A percentile compares a stretch with the other conserved stretches of the same genome.
These are phyloP conservation scores for Oncopodura yosiiana DNA, from an alignment of 1,140 invertebrate genomes.

Conservation along the genomic window DNA sequence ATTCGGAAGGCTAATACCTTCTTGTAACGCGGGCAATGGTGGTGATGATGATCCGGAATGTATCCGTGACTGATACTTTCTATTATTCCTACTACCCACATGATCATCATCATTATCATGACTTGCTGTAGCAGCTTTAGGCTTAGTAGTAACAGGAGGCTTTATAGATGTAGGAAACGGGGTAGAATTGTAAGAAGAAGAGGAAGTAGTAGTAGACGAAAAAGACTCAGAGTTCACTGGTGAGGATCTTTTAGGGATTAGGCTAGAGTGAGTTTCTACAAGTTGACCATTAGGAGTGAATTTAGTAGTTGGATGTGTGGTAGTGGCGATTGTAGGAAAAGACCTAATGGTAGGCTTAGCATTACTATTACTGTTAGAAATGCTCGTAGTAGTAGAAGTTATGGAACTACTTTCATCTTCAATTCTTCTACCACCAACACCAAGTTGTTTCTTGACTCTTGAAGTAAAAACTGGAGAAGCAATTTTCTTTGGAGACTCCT, in stretches of 20 bases:
- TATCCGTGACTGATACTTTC: not conserved
- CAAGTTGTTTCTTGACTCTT: too few species aligned
- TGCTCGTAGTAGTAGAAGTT: too few species aligned
- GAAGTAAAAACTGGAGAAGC: too few species aligned
- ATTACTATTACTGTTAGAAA: too few species aligned
- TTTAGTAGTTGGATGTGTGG: slow-evolving; percentile 15
- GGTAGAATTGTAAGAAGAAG: not conserved
- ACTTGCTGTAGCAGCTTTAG: not conserved
- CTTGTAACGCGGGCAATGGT: not conserved
- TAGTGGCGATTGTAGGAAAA: not conserved
- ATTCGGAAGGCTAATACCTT: not conserved
- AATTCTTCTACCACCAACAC: too few species aligned
- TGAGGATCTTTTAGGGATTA: not conserved
- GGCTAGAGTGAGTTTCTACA: not conserved
- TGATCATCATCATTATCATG: too few species aligned
- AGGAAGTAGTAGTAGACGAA: too few species aligned
- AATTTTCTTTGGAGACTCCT: too few species aligned
- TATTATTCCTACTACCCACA: too few species aligned
- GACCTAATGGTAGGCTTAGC: not conserved
- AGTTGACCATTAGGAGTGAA: slow-evolving; percentile 27
- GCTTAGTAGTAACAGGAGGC: not conserved
- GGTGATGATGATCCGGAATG: not conserved
- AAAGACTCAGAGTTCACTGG: not conserved
- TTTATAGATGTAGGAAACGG: not conserved
- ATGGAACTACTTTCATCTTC: too few species aligned